A percentile compares a stretch with the other conserved stretches of the same genome.
phyloP scores from a whole-genome alignment of 1,140 invertebrate species.

The Psix sp. region DNA sequence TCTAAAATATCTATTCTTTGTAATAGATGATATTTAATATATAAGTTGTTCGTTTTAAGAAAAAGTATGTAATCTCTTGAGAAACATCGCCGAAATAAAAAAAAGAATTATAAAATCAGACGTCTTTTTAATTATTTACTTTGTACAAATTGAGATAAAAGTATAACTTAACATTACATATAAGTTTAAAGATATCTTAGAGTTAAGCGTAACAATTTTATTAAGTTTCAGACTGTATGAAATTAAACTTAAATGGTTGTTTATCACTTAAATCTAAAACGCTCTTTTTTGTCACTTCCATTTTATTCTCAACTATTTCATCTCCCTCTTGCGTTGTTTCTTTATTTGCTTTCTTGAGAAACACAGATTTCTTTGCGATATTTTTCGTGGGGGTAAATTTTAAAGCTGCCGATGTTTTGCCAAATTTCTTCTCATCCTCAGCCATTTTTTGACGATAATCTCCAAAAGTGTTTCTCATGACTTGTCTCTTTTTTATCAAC shows the following conservation, averaged over 20 bases:
- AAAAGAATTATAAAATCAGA: no score
- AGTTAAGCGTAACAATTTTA: conserved; percentile 23
- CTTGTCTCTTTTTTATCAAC: conserved; percentile 83
- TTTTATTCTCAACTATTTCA: conserved; percentile 40
- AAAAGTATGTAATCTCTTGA: no score
- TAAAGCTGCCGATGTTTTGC: conserved; percentile 66
- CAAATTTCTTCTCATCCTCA: conserved; percentile 82
- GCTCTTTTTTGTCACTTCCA: conserved; percentile 59
- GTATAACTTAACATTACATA: no score
- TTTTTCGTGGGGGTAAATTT: conserved; percentile 72
- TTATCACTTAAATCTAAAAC: no score
- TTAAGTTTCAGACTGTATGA: conserved; percentile 56
- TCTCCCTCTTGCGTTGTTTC: conserved; percentile 1
- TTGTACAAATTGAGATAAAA: no score
- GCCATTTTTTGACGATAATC: conserved; percentile 86
- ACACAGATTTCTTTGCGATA: conserved; percentile 76
- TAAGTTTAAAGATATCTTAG: no score
- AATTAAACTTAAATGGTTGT: no score
- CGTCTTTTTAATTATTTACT: no score
- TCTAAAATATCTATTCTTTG: no score
- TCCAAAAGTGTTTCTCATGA: conserved; percentile 85
- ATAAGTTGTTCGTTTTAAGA: no score
- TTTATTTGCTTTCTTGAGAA: conserved; percentile 76
- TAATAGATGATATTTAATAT: no score
- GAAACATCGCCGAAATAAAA: no score